phyloP scores from a whole-genome alignment of 2,888 invertebrate species.

The Camponotus fellah region DNA sequence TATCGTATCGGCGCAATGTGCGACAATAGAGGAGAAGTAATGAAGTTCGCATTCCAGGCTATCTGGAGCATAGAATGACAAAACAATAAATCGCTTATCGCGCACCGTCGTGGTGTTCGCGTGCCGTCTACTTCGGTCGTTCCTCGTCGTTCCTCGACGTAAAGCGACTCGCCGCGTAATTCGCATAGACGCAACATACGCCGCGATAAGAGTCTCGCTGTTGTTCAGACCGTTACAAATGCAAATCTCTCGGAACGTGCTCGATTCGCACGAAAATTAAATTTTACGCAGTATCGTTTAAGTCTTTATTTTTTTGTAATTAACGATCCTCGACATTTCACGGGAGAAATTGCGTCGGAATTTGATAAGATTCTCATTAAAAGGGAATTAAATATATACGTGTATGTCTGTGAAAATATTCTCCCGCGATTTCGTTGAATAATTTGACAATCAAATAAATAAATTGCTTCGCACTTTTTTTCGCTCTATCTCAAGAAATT shows the following conservation, averaged over 20 bases:
- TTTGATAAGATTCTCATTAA: background rate
- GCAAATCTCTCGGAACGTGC: constrained; percentile 37
- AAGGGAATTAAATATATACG: background rate
- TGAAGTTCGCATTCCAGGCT: constrained; percentile 63
- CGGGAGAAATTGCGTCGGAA: background rate
- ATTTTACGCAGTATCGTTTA: constrained; percentile 15
- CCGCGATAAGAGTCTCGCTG: constrained; percentile 45
- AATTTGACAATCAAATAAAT: background rate
- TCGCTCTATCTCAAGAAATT: background rate
- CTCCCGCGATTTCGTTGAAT: background rate
- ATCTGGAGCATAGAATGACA: constrained; percentile 63
- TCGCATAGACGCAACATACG: constrained; percentile 54
- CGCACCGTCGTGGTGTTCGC: constrained; percentile 45
- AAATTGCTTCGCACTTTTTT: background rate
- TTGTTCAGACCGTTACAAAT: background rate
- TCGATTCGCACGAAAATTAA: constrained; percentile 43
- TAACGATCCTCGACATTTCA: background rate
- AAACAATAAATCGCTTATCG: constrained; percentile 69
- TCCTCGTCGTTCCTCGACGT: constrained; percentile 29
- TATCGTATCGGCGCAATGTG: constrained; percentile 25
- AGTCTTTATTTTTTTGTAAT: background rate
- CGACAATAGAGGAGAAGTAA: constrained; percentile 48
- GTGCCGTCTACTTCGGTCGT: constrained; percentile 49
- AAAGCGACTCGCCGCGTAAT: constrained; percentile 51
- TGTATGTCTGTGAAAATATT: background rate